Evolutionary conservation across 2,888 invertebrate genomes (phyloP), one percentile per base, ranked within the genome.

Genomic region (Ormyrus thymus): DNA sequence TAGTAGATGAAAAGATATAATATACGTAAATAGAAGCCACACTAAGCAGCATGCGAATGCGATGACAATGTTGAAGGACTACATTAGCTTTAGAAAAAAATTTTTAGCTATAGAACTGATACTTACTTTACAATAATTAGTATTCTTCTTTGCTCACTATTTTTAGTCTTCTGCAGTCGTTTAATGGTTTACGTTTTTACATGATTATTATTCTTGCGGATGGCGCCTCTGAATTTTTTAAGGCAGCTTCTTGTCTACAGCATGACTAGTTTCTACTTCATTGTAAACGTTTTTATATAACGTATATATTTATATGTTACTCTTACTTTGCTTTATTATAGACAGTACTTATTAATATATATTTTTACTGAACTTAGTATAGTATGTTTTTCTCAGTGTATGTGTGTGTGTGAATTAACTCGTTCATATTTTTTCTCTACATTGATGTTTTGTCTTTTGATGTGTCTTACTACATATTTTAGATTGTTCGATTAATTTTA

Each of bases 401-500:
- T 29, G 29, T 75, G 50, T 59, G 62, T 61, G 64, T 75, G 74
- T 70, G 65, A 70, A 78, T 70, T 78, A 74, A 78, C 73, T 74
- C 64, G 64, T 70, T 59, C 46, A 43, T 64, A 69, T 55, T 66
- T 29, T 71, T 58, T 69, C 69, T 74, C 51, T 74, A 43, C 51
- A 48, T 75, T 65, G 70, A 65, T 78, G 45, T 72, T 72, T 66
- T 15, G 68, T 61, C 56, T 55, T 46, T 9, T 43, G 51, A 10
- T 61, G 61, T 72, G 61, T 68, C 46, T 78, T 70, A 7, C 8
- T 68, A 29, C 50, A 66, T 68, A 29, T 13, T 69, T 45, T 51
- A 73, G 62, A 45, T 78, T 69, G 78, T 55, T 78, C 56, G 66
- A 43, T 72, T 64, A 56, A 78, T 53, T 78, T n/a, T 72, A 73